Evolutionary conservation across 2,888 invertebrate species (phyloP), one percentile per base, ranked within the genome.

Genomic region (Cancer borealis): DNA sequence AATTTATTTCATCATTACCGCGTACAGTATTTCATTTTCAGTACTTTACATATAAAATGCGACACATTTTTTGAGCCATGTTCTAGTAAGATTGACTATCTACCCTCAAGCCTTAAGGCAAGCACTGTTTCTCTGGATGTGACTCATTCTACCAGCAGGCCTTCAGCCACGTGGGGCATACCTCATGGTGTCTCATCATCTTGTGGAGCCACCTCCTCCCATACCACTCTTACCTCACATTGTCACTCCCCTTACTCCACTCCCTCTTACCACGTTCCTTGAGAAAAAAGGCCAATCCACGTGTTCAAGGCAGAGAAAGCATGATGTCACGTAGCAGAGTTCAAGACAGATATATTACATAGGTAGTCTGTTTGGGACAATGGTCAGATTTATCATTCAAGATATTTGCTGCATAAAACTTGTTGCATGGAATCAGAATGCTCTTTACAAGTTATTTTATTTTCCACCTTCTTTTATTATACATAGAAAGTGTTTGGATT

Each of bases 311-410:
- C 66, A 84, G 84, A 84, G 39, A 39, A n/a, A 84, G 84, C 39
- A 84, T 84, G 84, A 84, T 84, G 39, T 39, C 73, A 73, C 73
- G n/a, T 73, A n/a, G 73, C 73, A 73, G 3, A 73, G n/a, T 73
- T 8, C 73, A 26, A 73, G 21, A n/a, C 26, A 26, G 73, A n/a
- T 73, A 26, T 73, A 26, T 73, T n/a, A 6, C 26, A 73, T 73
- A 3, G n/a, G 73, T 73, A 26, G 73, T 73, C 26, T 73, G 5
- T 26, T 26, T 73, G 8, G 8, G 6, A 73, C n/a, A 73, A 10
- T 26, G 8, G 26, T 73, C 73, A 73, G 21, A 60, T 60, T 60
- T 60, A 26, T 73, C 73, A 73, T 73, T 73, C 8, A 73, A 73
- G n/a, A n/a, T 73, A 73, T 73, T 8, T 73, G n/a, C 73, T 73